Conservation (phyloP, 2,888 invertebrate species). For the Drosophila parthenogenetica region DNA sequence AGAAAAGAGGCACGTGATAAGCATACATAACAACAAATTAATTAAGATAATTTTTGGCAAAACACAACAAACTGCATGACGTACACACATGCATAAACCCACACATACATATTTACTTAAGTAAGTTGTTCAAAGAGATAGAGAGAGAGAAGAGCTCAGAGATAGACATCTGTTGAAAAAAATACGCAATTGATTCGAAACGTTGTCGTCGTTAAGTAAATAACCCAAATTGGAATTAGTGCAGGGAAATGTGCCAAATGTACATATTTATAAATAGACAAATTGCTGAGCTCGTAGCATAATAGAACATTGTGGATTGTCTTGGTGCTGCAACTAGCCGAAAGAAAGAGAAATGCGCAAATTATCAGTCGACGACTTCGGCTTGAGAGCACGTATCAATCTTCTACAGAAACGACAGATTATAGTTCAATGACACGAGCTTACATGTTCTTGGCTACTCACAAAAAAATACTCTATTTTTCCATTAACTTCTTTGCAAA, state of each 20-base stretch:
- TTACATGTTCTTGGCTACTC: neutral
- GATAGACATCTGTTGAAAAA: conserved; percentile 32
- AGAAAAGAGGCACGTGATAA: conserved; percentile 48
- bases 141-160: conserved; percentile 3
- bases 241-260: conserved; percentile 71
- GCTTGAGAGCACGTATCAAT: conserved; percentile 9
- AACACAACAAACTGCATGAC: conserved; percentile 23
- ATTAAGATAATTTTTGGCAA: conserved; percentile 51
- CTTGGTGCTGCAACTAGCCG: conserved; percentile 17
- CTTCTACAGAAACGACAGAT: neutral
- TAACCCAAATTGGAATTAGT: conserved; percentile 72
- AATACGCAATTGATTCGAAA: conserved; percentile 60
- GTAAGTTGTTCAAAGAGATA: conserved; percentile 28
- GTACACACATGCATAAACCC: neutral
- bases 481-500: neutral
- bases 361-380: neutral
- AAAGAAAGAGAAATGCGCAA: conserved; percentile 13
- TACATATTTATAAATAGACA: conserved; percentile 59
- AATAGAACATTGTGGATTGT: conserved; percentile 18
- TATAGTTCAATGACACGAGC: conserved; percentile 30
- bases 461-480: neutral
- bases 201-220: conserved; percentile 67
- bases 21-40: conserved; percentile 35
- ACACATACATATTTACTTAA: neutral
- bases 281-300: conserved; percentile 55